Evolutionary conservation across 1,140 invertebrate genomes (phyloP).

Genomic region (Lethrus apterus): DNA sequence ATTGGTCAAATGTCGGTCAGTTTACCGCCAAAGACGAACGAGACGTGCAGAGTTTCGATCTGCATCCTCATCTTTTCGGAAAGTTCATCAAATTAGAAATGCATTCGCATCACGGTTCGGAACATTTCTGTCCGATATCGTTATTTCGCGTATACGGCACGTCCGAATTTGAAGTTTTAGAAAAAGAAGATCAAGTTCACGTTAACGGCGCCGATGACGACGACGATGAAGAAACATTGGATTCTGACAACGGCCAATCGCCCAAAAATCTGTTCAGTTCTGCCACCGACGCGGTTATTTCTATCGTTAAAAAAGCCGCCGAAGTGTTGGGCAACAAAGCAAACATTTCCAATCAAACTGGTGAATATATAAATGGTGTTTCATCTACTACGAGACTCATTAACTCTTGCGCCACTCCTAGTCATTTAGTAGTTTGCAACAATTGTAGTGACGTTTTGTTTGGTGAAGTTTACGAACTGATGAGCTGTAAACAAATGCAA

Average conservation of each 20-base stretch:
- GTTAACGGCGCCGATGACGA: slow-evolving; percentile 44
- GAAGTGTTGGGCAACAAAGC: slow-evolving; percentile 67
- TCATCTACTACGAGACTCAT: slow-evolving; percentile 3
- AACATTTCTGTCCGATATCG: slow-evolving; percentile 96
- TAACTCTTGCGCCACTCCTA: slow-evolving; percentile 48
- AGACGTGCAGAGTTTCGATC: slow-evolving; percentile 78
- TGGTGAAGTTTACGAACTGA: slow-evolving; percentile 54
- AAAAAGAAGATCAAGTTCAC: slow-evolving; percentile 63
- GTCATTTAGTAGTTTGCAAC: slow-evolving; percentile 61
- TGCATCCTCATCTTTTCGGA: slow-evolving; percentile 74
- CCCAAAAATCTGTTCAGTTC: slow-evolving; percentile 70
- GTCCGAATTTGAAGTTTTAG: slow-evolving; percentile 81
- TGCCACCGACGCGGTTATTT: slow-evolving; percentile 76
- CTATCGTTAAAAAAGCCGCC: slow-evolving; percentile 82
- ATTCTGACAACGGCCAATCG: slow-evolving; percentile 41
- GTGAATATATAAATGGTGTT: slow-evolving; percentile 26
- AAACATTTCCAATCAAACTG: slow-evolving; percentile 42
- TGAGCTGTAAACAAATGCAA: slow-evolving; percentile 54
- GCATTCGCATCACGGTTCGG: slow-evolving; percentile 85
- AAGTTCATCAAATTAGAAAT: slow-evolving; percentile 93
- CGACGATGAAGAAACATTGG: slow-evolving; percentile 49
- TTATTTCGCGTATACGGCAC: slow-evolving; percentile 87
- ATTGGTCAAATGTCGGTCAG: slow-evolving; percentile 83
- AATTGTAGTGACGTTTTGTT: slow-evolving; percentile 61
- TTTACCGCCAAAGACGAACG: slow-evolving; percentile 83